Evolutionary conservation across 2,888 invertebrate genomes (phyloP).

Genomic region (Hermaeophaga mercurialis): DNA sequence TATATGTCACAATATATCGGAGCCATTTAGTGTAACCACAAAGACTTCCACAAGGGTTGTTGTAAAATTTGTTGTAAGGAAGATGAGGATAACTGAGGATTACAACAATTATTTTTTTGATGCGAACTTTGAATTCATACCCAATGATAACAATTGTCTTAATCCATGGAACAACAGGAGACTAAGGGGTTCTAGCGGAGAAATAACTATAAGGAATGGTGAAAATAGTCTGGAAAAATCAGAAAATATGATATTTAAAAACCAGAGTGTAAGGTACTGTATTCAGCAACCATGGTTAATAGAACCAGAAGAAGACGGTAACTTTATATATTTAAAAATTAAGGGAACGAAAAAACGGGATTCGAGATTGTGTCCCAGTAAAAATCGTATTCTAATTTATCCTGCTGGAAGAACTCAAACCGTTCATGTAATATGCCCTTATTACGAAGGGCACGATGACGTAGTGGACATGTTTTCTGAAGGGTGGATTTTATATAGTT

Average conservation of each 20-base stretch:
- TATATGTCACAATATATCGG: constrained; percentile 71
- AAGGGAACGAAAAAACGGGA: constrained; percentile 65
- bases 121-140: constrained; percentile 71
- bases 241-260: constrained; percentile 60
- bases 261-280: constrained; percentile 61
- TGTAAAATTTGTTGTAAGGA: constrained; percentile 73
- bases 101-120: constrained; percentile 81
- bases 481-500: constrained; percentile 58
- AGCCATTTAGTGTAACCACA: constrained; percentile 67
- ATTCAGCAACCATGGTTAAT: constrained; percentile 79
- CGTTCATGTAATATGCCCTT: constrained; percentile 71
- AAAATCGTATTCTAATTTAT: constrained; percentile 75
- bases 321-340: constrained; percentile 74
- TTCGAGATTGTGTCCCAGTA: constrained; percentile 64
- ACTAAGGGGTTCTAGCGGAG: constrained; percentile 74
- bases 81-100: constrained; percentile 83
- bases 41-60: constrained; percentile 73
- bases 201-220: constrained; percentile 71
- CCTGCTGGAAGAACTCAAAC: constrained; percentile 69
- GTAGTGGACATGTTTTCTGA: constrained; percentile 74
- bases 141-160: constrained; percentile 66
- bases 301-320: constrained; percentile 73
- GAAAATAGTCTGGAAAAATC: constrained; percentile 53
- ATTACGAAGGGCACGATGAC: constrained; percentile 54
- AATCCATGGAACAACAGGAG: constrained; percentile 69